Evolutionary conservation across 2,797 vertebrate genomes (phyloP).

Genomic region (Hafferia zeledoni): DNA sequence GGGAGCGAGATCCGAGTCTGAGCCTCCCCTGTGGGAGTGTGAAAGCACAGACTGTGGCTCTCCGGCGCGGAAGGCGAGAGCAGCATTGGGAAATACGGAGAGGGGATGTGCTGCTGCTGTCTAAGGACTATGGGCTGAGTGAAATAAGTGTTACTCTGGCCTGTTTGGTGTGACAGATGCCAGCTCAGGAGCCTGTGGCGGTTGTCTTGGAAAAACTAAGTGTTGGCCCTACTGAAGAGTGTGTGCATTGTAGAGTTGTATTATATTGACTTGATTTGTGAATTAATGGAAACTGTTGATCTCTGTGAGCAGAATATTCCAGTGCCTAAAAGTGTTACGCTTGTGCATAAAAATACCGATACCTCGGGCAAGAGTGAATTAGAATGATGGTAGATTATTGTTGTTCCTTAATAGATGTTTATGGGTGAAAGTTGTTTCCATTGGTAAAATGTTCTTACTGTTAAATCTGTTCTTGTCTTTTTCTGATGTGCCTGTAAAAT

Average conservation of each 20-base stretch:
- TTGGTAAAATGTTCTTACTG: neutral
- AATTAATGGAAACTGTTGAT: neutral
- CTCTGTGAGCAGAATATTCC: neutral
- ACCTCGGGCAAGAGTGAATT: neutral
- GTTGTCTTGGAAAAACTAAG: neutral
- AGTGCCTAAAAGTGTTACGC: neutral
- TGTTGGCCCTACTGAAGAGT: neutral
- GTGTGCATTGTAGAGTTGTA: neutral
- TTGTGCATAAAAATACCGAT: neutral
- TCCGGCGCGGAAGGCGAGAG: neutral
- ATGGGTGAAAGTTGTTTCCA: neutral
- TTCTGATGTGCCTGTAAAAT: neutral
- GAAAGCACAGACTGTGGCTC: neutral
- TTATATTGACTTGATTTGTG: neutral
- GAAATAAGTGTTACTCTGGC: neutral
- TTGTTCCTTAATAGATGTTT: neutral
- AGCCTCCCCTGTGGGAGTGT: neutral
- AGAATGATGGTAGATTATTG: neutral
- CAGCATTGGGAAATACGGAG: neutral
- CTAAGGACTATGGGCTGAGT: fast-evolving
- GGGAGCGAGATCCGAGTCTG: neutral
- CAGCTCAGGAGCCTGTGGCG: neutral
- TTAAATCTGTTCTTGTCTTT: neutral
- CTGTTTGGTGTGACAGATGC: neutral
- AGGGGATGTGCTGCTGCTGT: neutral